Base-by-base conservation (phyloP, 2,113 vertebrate species). In the Mugil cephalus region DNA sequence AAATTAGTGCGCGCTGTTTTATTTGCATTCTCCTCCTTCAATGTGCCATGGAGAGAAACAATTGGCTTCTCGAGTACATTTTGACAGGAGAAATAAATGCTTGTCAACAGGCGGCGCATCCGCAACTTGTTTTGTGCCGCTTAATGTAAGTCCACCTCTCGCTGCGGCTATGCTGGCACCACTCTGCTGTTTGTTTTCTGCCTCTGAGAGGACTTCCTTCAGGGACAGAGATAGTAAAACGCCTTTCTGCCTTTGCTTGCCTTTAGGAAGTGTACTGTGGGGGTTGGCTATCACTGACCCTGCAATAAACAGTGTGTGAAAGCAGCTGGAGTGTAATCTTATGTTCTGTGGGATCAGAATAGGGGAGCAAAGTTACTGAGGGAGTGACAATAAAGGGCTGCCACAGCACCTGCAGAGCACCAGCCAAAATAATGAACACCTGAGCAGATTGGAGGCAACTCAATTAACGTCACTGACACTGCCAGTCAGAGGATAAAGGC, bases 381-480 rank as follows among this genome's bases (percentile, higher is more conserved):
- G 87, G 86, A 83, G 83, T 73, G 58, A 80, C 54, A 93, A 91
- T 84, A 86, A 86, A 83, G 81, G 65, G 63, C 74, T 46, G 76
- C 75, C 21, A 68, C 76, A 86, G 92, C 94, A 94, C 92, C 94
- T 94, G 93, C 91, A 84, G 87, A 84, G 66, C 83, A 83, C 74
- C 69, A 66, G 83, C 86, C 90, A 69, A 93, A 93, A 85, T 93
- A 83, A 85, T 84, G 88, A 92, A 93, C 93, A 94, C 95, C 94
- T 94, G 94, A 95, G 87, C 91, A 95, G 93, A 91, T 94, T 93
- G 90, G 82, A 91, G 92, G 93, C 94, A 83, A 79, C 91, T 93
- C 94, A 94, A 85, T 93, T 93, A 95, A 95, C 92, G 92, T 91
- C 89, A 93, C 92, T 90, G 91, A 94, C 93, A 93, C 89, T 93